These are phyloP conservation scores for Tuberolachnus salignus DNA, from an alignment of 2,888 invertebrate genomes.

Conservation along the genomic window DNA sequence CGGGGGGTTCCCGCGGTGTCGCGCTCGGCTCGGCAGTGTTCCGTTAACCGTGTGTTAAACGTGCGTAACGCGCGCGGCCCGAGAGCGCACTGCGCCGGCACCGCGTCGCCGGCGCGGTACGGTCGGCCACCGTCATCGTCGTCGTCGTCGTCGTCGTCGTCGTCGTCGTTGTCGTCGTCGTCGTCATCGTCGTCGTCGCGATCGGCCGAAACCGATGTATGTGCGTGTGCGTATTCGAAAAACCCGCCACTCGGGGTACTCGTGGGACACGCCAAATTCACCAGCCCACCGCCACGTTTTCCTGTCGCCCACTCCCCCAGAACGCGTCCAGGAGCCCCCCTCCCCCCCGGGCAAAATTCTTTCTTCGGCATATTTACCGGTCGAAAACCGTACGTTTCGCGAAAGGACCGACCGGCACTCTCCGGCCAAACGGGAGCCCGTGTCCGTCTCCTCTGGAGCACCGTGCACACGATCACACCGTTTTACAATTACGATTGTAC, in stretches of 20 bases:
- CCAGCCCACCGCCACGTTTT: no score
- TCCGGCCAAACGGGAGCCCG: no score
- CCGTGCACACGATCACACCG: no score
- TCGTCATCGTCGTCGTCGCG: not conserved
- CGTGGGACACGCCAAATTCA: no score
- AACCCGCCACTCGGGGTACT: no score
- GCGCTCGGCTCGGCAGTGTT: not conserved
- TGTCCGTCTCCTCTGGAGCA: no score
- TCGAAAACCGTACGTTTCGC: no score
- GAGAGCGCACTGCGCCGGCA: slow-evolving; percentile 38
- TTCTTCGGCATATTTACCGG: not conserved
- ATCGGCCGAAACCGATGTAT: no score
- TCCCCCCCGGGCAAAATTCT: not conserved
- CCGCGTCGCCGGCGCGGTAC: slow-evolving; percentile 2
- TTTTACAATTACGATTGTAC: no score
- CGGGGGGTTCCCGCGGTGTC: not conserved
- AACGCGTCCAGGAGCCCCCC: no score
- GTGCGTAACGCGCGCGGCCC: slow-evolving; percentile 41
- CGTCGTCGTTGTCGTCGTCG: not conserved
- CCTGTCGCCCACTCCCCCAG: no score
- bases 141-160: not conserved
- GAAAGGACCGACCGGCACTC: no score
- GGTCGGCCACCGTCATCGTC: not conserved
- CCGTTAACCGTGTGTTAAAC: not conserved
- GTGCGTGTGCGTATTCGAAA: not conserved